Evolutionary conservation across 2,888 invertebrate species (phyloP), one percentile per base, ranked within the genome.

Genomic region (Cyclophora punctaria): DNA sequence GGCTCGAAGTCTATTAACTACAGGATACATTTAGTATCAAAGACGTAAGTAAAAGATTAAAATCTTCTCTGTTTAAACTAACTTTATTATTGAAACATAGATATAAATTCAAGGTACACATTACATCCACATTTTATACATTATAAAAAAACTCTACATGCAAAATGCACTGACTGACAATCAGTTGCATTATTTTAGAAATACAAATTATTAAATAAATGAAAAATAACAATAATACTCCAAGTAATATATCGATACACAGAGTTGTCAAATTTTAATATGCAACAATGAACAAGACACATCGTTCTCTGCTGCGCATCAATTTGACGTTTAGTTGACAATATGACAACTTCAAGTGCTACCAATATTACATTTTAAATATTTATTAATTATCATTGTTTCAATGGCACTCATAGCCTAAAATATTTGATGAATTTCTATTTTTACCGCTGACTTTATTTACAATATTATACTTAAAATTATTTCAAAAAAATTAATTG

Each of bases 341-440:
- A 20, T 20, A 20, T 20, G 20, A 20, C 66, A 67, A 67, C 70
- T 64, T 65, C 71, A 64, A 69, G 70, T 75, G 69, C 66, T 75
- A 73, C 73, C 73, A 76, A 73, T 69, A 69, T 77, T 75, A 37
- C 37, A 37, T 37, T 37, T 37, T 37, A 37, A 37, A 37, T 37
- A 37, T 37, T 37, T 20, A 37, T 2, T 5, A 35, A 45, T 35
- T 6, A 7, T 40, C 46, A 43, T 50, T 35, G 7, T 47, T 46
- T 47, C 34, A 81, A 87, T 87, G 86, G 86, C 86, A 87, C 86
- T 80, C 79, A 78, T 80, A 83, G 86, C 86, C 86, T 85, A 80
- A 68, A 78, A 75, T 82, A 82, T 80, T 71, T 68, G 67, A 66
- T 62, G 59, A 56, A 51, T 55, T 41, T 44, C 42, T 45, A 41